phyloP scores from a whole-genome alignment of 2,113 vertebrate genomes.

The Alosa alosa region DNA sequence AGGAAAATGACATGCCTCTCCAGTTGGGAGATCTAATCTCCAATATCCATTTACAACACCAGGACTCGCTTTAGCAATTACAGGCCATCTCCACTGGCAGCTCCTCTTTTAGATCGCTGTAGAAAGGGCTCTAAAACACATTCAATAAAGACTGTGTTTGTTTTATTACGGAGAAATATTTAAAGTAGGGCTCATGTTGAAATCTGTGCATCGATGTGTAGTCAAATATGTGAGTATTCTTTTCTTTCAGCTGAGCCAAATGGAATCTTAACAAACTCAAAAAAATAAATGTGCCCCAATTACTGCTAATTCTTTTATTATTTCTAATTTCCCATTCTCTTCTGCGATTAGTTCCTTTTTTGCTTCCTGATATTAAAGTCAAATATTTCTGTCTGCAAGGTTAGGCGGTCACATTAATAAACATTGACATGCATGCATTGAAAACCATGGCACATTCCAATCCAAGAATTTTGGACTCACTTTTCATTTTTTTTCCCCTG shows the following conservation, averaged over 20 bases:
- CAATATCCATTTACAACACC: conserved; percentile 77
- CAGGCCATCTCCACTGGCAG: conserved; percentile 48
- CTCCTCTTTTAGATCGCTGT: conserved; percentile 41
- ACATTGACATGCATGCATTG: conserved; percentile 64
- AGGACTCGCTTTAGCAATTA: conserved; percentile 63
- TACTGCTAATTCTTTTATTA: conserved; percentile 41
- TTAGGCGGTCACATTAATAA: conserved; percentile 62
- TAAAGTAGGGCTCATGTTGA: conserved; percentile 39
- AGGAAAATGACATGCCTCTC: conserved; percentile 77
- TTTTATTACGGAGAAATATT: conserved; percentile 25
- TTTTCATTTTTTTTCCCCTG: conserved; percentile 10
- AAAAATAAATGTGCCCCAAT: conserved; percentile 17
- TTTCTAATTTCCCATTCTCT: conserved; percentile 46
- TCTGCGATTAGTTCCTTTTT: conserved; percentile 40
- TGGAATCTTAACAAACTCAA: conserved; percentile 19
- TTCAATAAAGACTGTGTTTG: conserved; percentile 49
- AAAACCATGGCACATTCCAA: conserved; percentile 58
- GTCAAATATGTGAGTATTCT: conserved; percentile 1
- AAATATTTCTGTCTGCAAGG: conserved; percentile 55
- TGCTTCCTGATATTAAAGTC: conserved; percentile 58
- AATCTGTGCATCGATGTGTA: conserved; percentile 51
- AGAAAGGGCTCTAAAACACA: conserved; percentile 45
- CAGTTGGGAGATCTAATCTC: conserved; percentile 78
- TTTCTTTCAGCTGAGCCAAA: conserved; percentile 35
- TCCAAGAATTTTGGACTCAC: conserved; percentile 49